These are phyloP conservation scores for Suncus etruscus DNA, from an alignment of 2,113 vertebrate genomes.

Conservation along the genomic window DNA sequence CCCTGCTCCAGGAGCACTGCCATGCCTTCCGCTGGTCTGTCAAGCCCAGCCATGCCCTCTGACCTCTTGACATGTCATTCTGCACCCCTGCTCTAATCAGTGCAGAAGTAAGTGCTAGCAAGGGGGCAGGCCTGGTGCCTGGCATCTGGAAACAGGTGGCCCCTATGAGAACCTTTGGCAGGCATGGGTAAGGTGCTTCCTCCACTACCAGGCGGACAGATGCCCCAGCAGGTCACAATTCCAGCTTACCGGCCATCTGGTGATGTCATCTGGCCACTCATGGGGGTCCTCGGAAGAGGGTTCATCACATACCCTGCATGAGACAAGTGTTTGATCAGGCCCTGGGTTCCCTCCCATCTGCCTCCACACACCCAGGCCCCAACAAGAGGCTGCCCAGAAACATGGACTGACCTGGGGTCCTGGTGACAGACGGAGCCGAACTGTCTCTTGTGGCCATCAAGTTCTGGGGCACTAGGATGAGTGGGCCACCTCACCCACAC, in stretches of 20 bases:
- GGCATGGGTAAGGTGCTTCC: no score
- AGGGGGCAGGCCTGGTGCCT: background rate
- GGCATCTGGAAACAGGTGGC: background rate
- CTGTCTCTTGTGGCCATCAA: slow-evolving; percentile 90
- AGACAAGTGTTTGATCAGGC: background rate
- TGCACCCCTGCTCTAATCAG: background rate
- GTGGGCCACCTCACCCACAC: slow-evolving; percentile 98
- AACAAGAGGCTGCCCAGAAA: background rate
- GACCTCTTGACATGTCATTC: background rate
- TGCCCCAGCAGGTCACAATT: fast-evolving
- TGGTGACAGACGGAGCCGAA: slow-evolving; percentile 98
- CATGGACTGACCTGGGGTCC: slow-evolving; percentile 93
- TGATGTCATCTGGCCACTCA: slow-evolving; percentile 99
- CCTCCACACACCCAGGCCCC: background rate
- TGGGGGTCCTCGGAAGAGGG: slow-evolving; percentile 96
- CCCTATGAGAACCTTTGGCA: background rate
- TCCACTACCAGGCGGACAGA: no score
- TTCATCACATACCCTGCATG: slow-evolving; percentile 94
- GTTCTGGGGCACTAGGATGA: slow-evolving; percentile 91
- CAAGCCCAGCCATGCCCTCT: background rate
- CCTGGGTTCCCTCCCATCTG: background rate
- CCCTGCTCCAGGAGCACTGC: background rate
- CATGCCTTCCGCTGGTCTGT: background rate
- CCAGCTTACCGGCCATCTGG: slow-evolving; percentile 96
- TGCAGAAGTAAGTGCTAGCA: background rate